phyloP scores from a whole-genome alignment of 53 echinoderm and acorn worm genomes.

The Echinometra lucunter region DNA sequence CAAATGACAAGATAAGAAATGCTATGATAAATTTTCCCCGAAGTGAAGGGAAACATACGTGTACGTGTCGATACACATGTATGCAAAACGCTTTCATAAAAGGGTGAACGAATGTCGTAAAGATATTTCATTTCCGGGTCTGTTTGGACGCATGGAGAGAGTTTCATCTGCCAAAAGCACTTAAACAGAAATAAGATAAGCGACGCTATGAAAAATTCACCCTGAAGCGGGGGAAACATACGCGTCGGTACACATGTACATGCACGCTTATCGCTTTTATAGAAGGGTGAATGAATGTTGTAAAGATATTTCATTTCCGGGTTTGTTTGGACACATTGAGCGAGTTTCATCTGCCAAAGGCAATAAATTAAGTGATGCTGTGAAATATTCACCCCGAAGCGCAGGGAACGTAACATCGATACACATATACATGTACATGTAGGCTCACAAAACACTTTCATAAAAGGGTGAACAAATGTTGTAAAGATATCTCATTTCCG shows the following conservation, averaged over 20 bases:
- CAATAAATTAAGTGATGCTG: neutral
- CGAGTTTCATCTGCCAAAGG: too few relatives aligned
- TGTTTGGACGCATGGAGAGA: too few relatives aligned
- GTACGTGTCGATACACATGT: neutral
- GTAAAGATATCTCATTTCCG: neutral
- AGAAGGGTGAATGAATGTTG: neutral
- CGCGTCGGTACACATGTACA: neutral
- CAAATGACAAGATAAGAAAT: neutral
- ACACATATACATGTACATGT: neutral
- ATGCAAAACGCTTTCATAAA: neutral
- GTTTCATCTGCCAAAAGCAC: too few relatives aligned
- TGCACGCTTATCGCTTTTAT: neutral
- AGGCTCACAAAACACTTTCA: neutral
- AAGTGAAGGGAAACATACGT: neutral
- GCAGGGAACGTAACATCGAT: neutral
- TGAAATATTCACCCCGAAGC: neutral
- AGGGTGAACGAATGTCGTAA: neutral
- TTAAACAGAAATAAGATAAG: neutral
- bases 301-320: neutral
- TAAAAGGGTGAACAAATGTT: neutral
- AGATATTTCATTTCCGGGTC: neutral
- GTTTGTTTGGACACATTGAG: neutral
- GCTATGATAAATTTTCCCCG: neutral
- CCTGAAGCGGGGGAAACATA: neutral
- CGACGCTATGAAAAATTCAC: neutral